Conservation (phyloP, 2,797 vertebrate genomes). For the Oophaga sylvatica region DNA sequence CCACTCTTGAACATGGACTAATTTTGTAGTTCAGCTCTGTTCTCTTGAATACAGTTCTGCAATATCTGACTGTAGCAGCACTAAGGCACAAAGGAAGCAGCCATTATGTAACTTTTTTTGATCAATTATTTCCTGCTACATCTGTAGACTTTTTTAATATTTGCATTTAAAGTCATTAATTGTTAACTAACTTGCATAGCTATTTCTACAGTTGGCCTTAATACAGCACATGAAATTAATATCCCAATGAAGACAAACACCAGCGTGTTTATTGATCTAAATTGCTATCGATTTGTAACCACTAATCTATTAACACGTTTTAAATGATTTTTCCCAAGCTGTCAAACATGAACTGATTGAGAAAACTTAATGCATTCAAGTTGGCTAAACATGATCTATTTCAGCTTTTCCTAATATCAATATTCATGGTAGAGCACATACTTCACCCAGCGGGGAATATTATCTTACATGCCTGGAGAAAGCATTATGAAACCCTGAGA, state of each 20-base stretch:
- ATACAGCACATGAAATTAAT: constrained; percentile 45
- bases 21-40: too few relatives aligned
- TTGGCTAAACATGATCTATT: constrained; percentile 47
- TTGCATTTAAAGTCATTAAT: not conserved
- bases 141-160: too few relatives aligned
- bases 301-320: constrained; percentile 62
- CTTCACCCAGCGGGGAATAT: constrained; percentile 12
- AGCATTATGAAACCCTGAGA: not conserved
- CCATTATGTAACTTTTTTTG: too few relatives aligned
- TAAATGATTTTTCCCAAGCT: constrained; percentile 55
- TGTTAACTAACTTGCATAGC: not conserved
- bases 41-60: too few relatives aligned
- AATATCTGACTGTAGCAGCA: too few relatives aligned
- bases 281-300: constrained; percentile 44
- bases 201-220: constrained; percentile 1
- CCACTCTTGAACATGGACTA: too few relatives aligned
- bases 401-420: not conserved
- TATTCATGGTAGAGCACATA: constrained; percentile 14
- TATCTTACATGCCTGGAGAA: constrained; percentile 4
- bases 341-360: constrained; percentile 43
- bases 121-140: too few relatives aligned
- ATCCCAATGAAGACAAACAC: constrained; percentile 41
- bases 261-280: constrained; percentile 47
- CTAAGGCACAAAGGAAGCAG: too few relatives aligned
- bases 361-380: constrained; percentile 6